Base-by-base conservation (phyloP, 2,113 vertebrate species). In the Nothobranchius furzeri region DNA sequence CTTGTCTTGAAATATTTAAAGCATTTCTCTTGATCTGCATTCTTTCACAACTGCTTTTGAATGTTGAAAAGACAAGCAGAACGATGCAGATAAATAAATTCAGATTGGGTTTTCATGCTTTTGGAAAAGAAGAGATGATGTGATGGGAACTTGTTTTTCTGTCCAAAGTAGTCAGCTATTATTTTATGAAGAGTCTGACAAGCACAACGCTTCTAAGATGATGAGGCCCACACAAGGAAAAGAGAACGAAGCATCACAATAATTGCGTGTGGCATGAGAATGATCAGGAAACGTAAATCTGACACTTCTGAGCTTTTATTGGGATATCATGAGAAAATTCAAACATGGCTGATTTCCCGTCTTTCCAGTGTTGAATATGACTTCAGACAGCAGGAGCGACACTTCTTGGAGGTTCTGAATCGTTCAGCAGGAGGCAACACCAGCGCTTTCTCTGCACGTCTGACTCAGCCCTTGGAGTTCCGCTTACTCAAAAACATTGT, bases 331-430 rank as follows among this genome's bases (percentile, higher is more conserved):
- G 14, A n/a, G 15, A 49, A n/a, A 7, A n/a, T 49, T 49, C n/a
- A 8, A 50, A 50, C 9, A 3, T 42, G 11, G 20, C 47, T 76
- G 9, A 20, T 8, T 74, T 46, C 81, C 43, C 85, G 30, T 89
- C 74, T 76, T 80, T 88, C 25, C 86, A 98, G 96, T 63, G 96
- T 98, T 87, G 96, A 98, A 90, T 95, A 97, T n/a, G 96, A 98
- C 88, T 98, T 98, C 89, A 93, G 96, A 76, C 94, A 97, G 87
- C 96, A 97, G 85, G 96, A 98, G 86, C 94, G 92, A 70, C 88
- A 92, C 61, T 95, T 98, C 89, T 82, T 93, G 55, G 93, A 96
- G 70, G 91, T 98, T 79, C 85, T 97, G 60, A 90, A 95, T 87
- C 58, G 48, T 56, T 79, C 85, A 60, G 17, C 85, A 60, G n/a